phyloP scores from a whole-genome alignment of 1,140 invertebrate species.

The Drosophila tsacasi region DNA sequence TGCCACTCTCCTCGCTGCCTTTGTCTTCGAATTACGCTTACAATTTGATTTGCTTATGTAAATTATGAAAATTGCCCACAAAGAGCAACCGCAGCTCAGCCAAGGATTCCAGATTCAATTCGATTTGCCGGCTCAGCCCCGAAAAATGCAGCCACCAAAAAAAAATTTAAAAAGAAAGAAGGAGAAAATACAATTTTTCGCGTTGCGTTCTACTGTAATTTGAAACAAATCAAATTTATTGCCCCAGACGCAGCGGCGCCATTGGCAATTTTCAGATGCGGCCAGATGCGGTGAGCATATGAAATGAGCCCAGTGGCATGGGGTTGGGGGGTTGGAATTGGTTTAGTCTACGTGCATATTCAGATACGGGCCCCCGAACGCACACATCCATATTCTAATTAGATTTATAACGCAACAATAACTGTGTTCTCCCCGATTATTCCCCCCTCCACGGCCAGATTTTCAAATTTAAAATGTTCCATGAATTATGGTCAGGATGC shows the following conservation, averaged over 20 bases:
- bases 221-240: conserved; percentile 84
- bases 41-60: conserved; percentile 83
- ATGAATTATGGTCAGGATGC: conserved; percentile 67
- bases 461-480: conserved; percentile 69
- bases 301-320: conserved; percentile 57
- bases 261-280: conserved; percentile 80
- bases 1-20: conserved; percentile 1
- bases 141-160: conserved; percentile 28
- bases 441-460: conserved; percentile 28
- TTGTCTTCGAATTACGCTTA: conserved; percentile 65
- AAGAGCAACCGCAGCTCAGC: conserved; percentile 71
- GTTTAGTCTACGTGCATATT: conserved; percentile 55
- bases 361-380: conserved; percentile 48
- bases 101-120: conserved; percentile 55
- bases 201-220: conserved; percentile 73
- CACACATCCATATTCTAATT: conserved; percentile 72
- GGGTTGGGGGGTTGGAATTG: conserved; percentile 27
- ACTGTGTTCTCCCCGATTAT: conserved; percentile 38
- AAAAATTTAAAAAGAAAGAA: background rate
- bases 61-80: conserved; percentile 80
- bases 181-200: conserved; percentile 62
- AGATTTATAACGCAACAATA: conserved; percentile 78
- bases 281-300: conserved; percentile 79
- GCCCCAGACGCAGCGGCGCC: conserved; percentile 76
- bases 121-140: conserved; percentile 71